Evolutionary conservation across 2,113 vertebrate genomes (phyloP).

Genomic region (Garra rufa): DNA sequence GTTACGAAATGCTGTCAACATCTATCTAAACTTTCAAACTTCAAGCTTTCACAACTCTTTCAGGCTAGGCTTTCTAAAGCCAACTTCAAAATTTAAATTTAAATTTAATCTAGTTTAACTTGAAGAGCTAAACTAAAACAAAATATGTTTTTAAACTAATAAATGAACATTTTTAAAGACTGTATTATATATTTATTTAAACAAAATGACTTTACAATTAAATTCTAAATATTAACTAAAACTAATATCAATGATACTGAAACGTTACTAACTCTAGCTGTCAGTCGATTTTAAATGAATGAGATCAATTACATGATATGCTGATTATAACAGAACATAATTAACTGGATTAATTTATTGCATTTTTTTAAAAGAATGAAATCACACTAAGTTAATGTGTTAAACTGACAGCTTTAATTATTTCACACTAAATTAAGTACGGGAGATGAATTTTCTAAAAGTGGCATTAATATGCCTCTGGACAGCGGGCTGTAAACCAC

Average conservation of each 20-base stretch:
- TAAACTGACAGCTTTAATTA: neutral
- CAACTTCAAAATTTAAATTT: too few species aligned
- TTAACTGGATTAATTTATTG: neutral
- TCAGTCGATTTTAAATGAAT: neutral
- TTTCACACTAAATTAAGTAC: neutral
- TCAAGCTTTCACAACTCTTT: too few species aligned
- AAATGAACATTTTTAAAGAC: too few species aligned
- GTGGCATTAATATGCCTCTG: neutral
- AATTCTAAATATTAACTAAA: neutral
- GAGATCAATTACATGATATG: neutral
- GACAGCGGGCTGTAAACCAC: neutral
- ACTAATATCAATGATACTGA: neutral
- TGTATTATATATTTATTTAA: too few species aligned
- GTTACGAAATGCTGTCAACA: too few species aligned
- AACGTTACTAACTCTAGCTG: neutral
- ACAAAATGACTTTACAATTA: neutral
- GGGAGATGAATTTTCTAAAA: neutral
- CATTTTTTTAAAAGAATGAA: neutral
- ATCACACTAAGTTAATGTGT: neutral
- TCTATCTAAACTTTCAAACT: too few species aligned
- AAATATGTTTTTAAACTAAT: too few species aligned
- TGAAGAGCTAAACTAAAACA: too few species aligned
- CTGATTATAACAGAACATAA: neutral
- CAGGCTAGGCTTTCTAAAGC: too few species aligned
- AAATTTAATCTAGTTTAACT: too few species aligned